Evolutionary conservation across 1,140 invertebrate genomes (phyloP), one percentile per base, ranked within the genome.

Genomic region (Amphibalanus amphitrite): DNA sequence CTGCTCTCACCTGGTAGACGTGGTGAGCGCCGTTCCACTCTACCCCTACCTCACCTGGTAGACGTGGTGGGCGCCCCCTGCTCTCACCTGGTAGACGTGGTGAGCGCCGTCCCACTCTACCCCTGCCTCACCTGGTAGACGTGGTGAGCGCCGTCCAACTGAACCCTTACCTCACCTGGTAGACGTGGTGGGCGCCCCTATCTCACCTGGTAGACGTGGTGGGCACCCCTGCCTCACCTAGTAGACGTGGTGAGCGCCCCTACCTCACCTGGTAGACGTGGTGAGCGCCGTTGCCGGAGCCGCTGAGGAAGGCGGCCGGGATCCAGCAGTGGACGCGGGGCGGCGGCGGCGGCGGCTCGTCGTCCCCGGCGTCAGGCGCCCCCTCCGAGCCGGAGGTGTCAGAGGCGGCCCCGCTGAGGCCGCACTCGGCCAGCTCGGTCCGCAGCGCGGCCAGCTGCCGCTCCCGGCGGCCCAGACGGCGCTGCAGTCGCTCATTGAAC

Each of bases 161-260:
- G n/a, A n/a, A n/a, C n/a, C n/a, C n/a, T n/a, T n/a, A n/a, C n/a
- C n/a, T n/a, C n/a, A n/a, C n/a, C n/a, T n/a, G n/a, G n/a, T n/a
- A n/a, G n/a, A n/a, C n/a, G n/a, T n/a, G n/a, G n/a, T n/a, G n/a
- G n/a, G n/a, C n/a, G n/a, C n/a, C n/a, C n/a, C n/a, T n/a, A n/a
- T n/a, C n/a, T n/a, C n/a, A n/a, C n/a, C n/a, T n/a, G n/a, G n/a
- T n/a, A n/a, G n/a, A n/a, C n/a, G n/a, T n/a, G n/a, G n/a, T n/a
- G n/a, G n/a, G n/a, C n/a, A n/a, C n/a, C 33, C 33, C 33, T 15
- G 33, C 33, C 33, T 15, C 79, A 94, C 90, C 85, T 96, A 89
- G 81, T 94, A 94, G 59, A 93, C 90, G 81, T 93, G 91, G 81
- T 91, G n/a, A 95, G 87, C 28, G 90, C 79, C 72, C 86, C 78